Percentiles rank a stretch among this genome's conserved stretches.
Evolutionary conservation across 2,113 vertebrate species (phyloP).

Genomic region (Glaucomys volans): DNA sequence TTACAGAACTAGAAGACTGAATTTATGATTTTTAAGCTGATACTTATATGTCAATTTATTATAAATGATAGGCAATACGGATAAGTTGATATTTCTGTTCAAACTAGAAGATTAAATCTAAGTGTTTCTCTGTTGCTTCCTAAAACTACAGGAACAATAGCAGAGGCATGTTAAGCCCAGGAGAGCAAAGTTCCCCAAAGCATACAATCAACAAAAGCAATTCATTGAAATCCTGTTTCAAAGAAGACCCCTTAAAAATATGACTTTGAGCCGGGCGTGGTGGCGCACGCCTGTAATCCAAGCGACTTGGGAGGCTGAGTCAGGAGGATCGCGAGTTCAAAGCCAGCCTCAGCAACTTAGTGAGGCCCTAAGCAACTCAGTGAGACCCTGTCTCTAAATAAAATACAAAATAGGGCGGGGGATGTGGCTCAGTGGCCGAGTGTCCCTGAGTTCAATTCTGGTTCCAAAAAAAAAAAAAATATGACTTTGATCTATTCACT

Average conservation of each 20-base stretch:
- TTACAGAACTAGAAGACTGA: not conserved
- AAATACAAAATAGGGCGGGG: too few relatives aligned
- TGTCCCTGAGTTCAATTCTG: too few relatives aligned
- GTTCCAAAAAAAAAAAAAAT: too few relatives aligned
- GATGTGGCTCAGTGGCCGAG: too few relatives aligned
- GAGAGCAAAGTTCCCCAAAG: not conserved
- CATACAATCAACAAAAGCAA: not conserved
- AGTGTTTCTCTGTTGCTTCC: not conserved
- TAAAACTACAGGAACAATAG: not conserved
- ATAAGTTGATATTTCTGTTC: not conserved
- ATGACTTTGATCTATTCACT: not conserved
- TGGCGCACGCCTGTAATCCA: too few relatives aligned
- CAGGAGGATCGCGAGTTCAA: too few relatives aligned
- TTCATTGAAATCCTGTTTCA: not conserved
- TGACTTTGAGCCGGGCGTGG: too few relatives aligned
- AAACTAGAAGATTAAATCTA: not conserved
- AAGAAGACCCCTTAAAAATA: not conserved
- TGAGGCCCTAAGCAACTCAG: too few relatives aligned
- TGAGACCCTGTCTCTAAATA: too few relatives aligned
- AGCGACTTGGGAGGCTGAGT: too few relatives aligned
- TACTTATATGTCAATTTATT: not conserved
- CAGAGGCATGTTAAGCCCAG: not conserved
- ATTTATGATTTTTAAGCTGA: not conserved
- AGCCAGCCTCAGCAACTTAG: too few relatives aligned
- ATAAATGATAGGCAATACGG: not conserved